Evolutionary conservation across 2,113 vertebrate genomes (phyloP).

Genomic region (Pseudorhombus dupliciocellatus): DNA sequence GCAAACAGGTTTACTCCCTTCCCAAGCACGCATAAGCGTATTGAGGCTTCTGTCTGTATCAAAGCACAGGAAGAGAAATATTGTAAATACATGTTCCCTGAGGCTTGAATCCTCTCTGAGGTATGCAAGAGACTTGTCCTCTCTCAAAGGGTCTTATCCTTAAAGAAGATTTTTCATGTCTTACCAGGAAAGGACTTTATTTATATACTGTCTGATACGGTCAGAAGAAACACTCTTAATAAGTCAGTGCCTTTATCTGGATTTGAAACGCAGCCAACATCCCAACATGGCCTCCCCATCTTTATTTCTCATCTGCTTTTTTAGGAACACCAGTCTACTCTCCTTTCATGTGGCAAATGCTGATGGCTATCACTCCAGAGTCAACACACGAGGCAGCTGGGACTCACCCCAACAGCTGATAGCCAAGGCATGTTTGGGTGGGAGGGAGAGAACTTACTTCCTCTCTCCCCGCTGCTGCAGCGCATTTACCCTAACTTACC

Average conservation of each 20-base stretch:
- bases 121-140: slow-evolving; percentile 43
- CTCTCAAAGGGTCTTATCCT: slow-evolving; percentile 61
- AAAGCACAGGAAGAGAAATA: slow-evolving; percentile 66
- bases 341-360: slow-evolving; percentile 79
- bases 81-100: slow-evolving; percentile 55
- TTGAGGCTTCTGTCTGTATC: slow-evolving; percentile 63
- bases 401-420: slow-evolving; percentile 79
- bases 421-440: slow-evolving; percentile 64
- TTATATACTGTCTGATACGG: slow-evolving; percentile 55
- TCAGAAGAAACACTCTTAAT: slow-evolving; percentile 50
- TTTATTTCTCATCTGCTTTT: slow-evolving; percentile 65
- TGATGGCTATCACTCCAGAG: slow-evolving; percentile 79
- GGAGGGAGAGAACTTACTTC: slow-evolving; percentile 35
- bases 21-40: slow-evolving; percentile 58
- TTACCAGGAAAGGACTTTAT: slow-evolving; percentile 61
- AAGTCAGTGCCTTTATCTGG: slow-evolving; percentile 60
- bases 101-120: slow-evolving; percentile 42
- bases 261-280: slow-evolving; percentile 59
- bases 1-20: slow-evolving; percentile 69
- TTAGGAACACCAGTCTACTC: slow-evolving; percentile 64
- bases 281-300: slow-evolving; percentile 51
- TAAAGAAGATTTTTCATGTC: slow-evolving; percentile 50
- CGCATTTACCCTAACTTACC: slow-evolving; percentile 15
- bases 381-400: slow-evolving; percentile 79
- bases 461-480: slow-evolving; percentile 27